phyloP scores from a whole-genome alignment of 2,797 vertebrate genomes.

The Fistularia tabacaria region DNA sequence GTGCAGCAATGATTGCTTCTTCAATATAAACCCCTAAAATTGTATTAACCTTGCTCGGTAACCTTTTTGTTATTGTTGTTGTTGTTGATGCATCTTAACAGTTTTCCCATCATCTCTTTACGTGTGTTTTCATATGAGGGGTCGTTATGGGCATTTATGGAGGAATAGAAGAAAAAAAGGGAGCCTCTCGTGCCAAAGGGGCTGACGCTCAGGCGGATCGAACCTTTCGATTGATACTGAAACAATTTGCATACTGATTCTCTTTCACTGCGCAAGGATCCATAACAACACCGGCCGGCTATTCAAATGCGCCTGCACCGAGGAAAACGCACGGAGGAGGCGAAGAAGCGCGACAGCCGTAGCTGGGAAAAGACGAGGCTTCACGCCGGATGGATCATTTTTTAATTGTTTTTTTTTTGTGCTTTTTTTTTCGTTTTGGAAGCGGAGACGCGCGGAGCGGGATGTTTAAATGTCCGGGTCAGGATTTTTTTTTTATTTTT shows the following conservation, averaged over 20 bases:
- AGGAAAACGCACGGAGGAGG: slow-evolving; percentile 72
- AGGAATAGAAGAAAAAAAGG: background rate
- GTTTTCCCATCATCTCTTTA: too few relatives aligned
- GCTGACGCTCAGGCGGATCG: slow-evolving; percentile 94
- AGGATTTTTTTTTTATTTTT: background rate
- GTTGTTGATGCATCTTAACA: too few relatives aligned
- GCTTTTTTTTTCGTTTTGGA: background rate
- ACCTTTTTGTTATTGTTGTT: too few relatives aligned
- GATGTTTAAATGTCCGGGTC: background rate
- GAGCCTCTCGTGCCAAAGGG: slow-evolving; percentile 82
- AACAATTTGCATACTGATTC: slow-evolving; percentile 99
- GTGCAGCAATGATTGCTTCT: too few relatives aligned
- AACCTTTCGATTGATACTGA: slow-evolving; percentile 99
- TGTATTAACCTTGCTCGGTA: too few relatives aligned
- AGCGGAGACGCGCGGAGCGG: background rate
- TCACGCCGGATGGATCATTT: slow-evolving; percentile 41
- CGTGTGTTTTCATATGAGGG: too few relatives aligned
- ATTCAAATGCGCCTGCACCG: slow-evolving; percentile 91
- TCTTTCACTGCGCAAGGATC: slow-evolving; percentile 86
- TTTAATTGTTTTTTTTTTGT: background rate
- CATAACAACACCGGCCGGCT: slow-evolving; percentile 88
- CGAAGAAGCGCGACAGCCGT: slow-evolving; percentile 64
- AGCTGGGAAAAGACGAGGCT: slow-evolving; percentile 60
- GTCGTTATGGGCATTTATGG: background rate
- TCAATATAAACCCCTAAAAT: too few relatives aligned